Base-by-base conservation (phyloP, 2,113 vertebrate species). In the Melanotaenia duboulayi region DNA sequence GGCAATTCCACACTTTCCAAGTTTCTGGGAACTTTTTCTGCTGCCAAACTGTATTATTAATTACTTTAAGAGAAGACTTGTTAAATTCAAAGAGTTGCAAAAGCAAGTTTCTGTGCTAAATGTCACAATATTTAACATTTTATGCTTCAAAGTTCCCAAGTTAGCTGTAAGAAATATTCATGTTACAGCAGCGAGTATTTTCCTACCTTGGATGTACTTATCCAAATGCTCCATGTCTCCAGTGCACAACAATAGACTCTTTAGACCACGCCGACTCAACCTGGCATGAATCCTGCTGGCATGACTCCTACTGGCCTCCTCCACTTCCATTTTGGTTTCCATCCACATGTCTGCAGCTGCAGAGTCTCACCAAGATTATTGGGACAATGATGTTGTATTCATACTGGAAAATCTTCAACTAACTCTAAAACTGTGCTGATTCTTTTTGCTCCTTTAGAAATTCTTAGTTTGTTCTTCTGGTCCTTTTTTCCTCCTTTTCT, bases 161-260 rank as follows among this genome's bases (percentile, higher is more conserved):
- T 42, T 48, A 48, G 2, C 2, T 17, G 1, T n/a, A 48, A 9
- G 44, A 19, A n/a, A 42, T 16, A 42, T 48, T 9, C 44, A 6
- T 4, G 19, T 17, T 7, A 7, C 19, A 48, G 17, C 5, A 46
- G 16, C 8, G 25, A 22, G 1, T 51, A 9, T 51, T 25, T 28
- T 69, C 87, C 56, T 91, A 94, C 94, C 92, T 50, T 90, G 39
- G 57, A 93, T 87, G 71, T 70, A 72, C 14, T 75, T 66, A 60
- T 91, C 87, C 78, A 94, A 56, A 58, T 84, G 23, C 10, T 67
- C 39, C 93, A 95, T 93, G 77, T 93, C 92, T 16, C 93, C 93
- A 6, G 84, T 90, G 24, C 63, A 93, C 61, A 77, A 65, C 37
- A 92, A 72, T 69, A 93, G 8, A 37, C 48, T 4, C 5, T 76